Base-by-base conservation (phyloP, 2,797 vertebrate genomes). In the Sebastes trivittatus region DNA sequence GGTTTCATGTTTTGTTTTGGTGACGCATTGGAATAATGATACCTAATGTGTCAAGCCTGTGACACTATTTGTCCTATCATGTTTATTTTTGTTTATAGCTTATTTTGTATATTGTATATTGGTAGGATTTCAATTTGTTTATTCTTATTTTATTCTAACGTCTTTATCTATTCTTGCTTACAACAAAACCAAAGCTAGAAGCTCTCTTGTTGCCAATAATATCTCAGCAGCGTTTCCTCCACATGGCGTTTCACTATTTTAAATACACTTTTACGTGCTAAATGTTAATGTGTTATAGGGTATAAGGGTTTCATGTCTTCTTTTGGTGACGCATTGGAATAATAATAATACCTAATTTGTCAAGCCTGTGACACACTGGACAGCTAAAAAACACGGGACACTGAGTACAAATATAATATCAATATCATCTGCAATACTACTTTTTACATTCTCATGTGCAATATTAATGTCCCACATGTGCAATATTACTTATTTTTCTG, bases 31-130 rank as follows among this genome's bases (percentile, higher is more conserved):
- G 9, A 52, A 64, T 75, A 54, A 36, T 72, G 69, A 75, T 72
- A 72, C 69, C 25, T 22, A 58, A 75, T 89, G 84, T 88, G 72
- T 90, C 62, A 82, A 90, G 30, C 84, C 46, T 88, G 77, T 80
- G 72, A 60, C 75, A 62, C 49, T 27, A 66, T 1, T 38, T 38
- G 13, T 0, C 5, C 36, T 14, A 38, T 38, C 36, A 14, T 38
- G 36, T 38, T 38, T 38, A 38, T 14, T 38, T 38, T 38, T 14
- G 13, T 38, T 38, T 38, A 14, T 38, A 14, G 36, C 36, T 38
- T 38, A 38, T 14, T 14, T 38, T 38, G 36, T 38, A 13, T 13
- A 38, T 36, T 36, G 4, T 11, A 36, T 36, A 36, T 36, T 38
- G 23, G 23, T 23, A 23, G 23, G 23, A 23, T 23, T 23, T 23